Evolutionary conservation across 2,888 invertebrate species (phyloP).

Genomic region (Pantelozetes paolii): DNA sequence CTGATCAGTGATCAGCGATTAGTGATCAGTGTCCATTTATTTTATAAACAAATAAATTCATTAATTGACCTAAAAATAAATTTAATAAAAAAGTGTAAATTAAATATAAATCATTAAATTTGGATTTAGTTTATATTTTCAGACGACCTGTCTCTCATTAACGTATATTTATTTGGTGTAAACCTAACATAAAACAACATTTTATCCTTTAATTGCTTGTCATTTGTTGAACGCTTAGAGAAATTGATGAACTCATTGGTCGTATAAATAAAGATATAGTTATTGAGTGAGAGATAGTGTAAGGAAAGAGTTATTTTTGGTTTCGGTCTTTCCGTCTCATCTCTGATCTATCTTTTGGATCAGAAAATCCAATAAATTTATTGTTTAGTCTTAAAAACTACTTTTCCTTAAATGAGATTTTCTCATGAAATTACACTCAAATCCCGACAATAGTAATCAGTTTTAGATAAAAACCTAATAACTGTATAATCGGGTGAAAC

Average conservation of each 20-base stretch:
- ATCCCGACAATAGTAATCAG: no score
- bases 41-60: no score
- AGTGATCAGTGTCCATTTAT: no score
- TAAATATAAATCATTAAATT: no score
- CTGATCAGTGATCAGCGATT: no score
- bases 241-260: background rate
- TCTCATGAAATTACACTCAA: no score
- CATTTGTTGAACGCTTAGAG: constrained; percentile 3
- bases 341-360: background rate
- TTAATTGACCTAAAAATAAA: no score
- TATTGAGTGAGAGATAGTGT: background rate
- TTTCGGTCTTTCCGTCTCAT: background rate
- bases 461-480: no score
- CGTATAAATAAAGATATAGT: background rate
- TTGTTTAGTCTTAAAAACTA: background rate
- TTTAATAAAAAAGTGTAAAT: background rate
- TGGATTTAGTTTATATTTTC: no score
- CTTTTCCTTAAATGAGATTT: no score
- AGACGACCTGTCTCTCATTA: background rate
- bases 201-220: background rate
- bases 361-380: background rate
- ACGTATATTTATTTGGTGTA: background rate
- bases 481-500: no score
- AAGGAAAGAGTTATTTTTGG: background rate
- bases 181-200: background rate